A percentile compares a stretch with the other conserved stretches of the same genome.
phyloP scores from a whole-genome alignment of 2,113 vertebrate species.

The Turnix velox region DNA sequence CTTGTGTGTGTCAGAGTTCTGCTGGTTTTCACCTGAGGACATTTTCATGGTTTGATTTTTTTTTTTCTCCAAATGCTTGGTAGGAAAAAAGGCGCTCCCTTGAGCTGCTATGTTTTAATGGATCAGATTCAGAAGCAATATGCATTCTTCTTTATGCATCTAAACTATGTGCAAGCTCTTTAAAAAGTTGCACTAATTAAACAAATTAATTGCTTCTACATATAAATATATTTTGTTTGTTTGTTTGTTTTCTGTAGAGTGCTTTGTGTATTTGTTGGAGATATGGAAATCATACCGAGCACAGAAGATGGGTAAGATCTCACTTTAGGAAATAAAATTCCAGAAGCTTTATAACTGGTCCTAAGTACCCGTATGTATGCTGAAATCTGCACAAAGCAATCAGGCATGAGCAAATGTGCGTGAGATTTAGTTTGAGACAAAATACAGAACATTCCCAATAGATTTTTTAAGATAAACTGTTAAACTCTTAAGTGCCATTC shows the following conservation, averaged over 20 bases:
- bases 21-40: background rate
- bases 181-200: background rate
- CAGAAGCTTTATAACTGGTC: background rate
- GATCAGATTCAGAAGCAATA: background rate
- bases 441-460: background rate
- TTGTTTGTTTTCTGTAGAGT: constrained; percentile 69
- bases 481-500: background rate
- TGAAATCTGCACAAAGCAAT: background rate
- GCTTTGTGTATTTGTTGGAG: constrained; percentile 82
- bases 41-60: background rate
- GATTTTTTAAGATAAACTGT: background rate
- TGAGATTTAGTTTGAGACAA: background rate
- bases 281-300: constrained; percentile 50
- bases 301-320: constrained; percentile 75
- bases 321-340: background rate
- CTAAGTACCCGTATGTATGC: background rate
- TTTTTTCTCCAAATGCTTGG: background rate
- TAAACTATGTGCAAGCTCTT: background rate
- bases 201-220: background rate
- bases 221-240: background rate
- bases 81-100: background rate
- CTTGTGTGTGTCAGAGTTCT: background rate
- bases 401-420: background rate
- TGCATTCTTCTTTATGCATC: background rate
- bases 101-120: background rate